phyloP scores from a whole-genome alignment of 2,888 invertebrate species.

The Lochmaea capreae region DNA sequence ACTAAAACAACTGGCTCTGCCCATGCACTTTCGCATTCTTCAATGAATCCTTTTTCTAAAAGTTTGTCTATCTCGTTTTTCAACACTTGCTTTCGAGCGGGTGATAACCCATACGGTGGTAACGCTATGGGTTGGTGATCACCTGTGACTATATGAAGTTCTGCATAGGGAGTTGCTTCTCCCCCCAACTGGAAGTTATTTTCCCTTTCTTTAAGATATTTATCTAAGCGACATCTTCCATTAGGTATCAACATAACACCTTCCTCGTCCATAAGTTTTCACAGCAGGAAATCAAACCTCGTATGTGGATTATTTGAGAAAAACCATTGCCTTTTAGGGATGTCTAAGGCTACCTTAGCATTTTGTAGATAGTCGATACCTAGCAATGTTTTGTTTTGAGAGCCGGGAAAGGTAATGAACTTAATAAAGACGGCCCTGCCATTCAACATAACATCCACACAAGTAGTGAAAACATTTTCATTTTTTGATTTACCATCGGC shows the following conservation, averaged over 20 bases:
- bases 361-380: constrained; percentile 36
- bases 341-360: constrained; percentile 23
- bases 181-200: constrained; percentile 29
- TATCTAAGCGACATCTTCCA: constrained; percentile 11
- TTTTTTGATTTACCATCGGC: constrained; percentile 27
- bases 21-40: constrained; percentile 61
- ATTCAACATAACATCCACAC: constrained; percentile 23
- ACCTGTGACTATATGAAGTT: constrained; percentile 55
- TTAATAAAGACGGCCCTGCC: constrained; percentile 17
- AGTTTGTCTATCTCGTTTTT: constrained; percentile 54
- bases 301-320: constrained; percentile 15
- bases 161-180: constrained; percentile 39
- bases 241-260: constrained; percentile 12
- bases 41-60: constrained; percentile 56
- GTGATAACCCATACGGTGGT: constrained; percentile 57
- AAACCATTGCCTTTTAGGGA: constrained; percentile 17
- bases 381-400: constrained; percentile 25
- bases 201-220: constrained; percentile 7
- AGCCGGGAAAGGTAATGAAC: constrained; percentile 31
- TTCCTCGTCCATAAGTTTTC: background rate
- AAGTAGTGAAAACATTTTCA: constrained; percentile 25
- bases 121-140: constrained; percentile 55
- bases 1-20: constrained; percentile 26
- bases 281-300: background rate
- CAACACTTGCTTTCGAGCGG: constrained; percentile 47